Evolutionary conservation across 2,888 invertebrate genomes (phyloP), one percentile per base, ranked within the genome.

Genomic region (Tridacna crocea): DNA sequence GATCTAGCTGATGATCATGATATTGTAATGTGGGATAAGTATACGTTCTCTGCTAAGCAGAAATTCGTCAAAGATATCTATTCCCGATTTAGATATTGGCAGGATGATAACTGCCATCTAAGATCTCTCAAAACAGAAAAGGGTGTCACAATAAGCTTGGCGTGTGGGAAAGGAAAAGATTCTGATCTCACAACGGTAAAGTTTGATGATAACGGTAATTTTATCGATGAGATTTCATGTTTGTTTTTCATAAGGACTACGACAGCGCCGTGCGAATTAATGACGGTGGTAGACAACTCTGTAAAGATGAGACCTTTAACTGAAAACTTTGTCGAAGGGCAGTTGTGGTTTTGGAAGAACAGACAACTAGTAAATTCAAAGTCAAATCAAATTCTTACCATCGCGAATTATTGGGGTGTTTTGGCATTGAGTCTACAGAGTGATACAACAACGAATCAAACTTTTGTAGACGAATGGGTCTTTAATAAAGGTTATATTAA

Each of bases 271-370:
- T 72, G 72, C 51, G 72, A 72, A 26, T 55, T 72, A 24, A 17
- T 72, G 13, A 72, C 72, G 4, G 51, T 55, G 13, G 55, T 22
- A 22, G 22, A 51, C 51, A 26, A 24, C 19, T 22, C 13, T 8
- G 3, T 72, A 17, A 24, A 72, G 22, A 22, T 72, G 22, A n/a
- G 72, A 15, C 72, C 72, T 6, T 22, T 51, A 15, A 24, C 51
- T 55, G 72, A 26, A 22, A 55, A 72, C 4, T 26, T 55, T 17
- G 13, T 55, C 12, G 46, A 55, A n/a, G 55, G 55, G 24, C 72
- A 72, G 26, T 24, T 72, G 19, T 72, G 72, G 72, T 72, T 22
- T n/a, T 72, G 72, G 72, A 51, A 55, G 24, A 55, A 55, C 1
- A 55, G 51, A 24, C 51, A 51, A 3, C 13, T 72, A 13, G 17